These are phyloP conservation scores for Mesembrinibis cayennensis DNA, from an alignment of 2,113 vertebrate genomes.

Conservation along the genomic window DNA sequence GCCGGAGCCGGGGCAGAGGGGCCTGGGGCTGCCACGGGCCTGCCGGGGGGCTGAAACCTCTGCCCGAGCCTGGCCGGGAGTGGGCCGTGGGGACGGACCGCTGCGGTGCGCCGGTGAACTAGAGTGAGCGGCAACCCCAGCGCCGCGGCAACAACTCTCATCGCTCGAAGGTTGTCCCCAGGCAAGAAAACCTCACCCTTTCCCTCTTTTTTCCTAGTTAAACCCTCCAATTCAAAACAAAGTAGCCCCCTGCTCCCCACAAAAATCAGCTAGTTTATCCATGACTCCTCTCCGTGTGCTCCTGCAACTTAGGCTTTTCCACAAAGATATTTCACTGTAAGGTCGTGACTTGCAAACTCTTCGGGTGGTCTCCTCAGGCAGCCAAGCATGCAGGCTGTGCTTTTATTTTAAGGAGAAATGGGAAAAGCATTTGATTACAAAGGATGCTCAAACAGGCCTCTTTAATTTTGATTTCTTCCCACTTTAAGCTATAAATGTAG, in stretches of 20 bases:
- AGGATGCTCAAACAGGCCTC: conserved; percentile 10
- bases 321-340: not conserved
- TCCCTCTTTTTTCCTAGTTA: not conserved
- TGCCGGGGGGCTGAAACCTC: not conserved
- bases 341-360: not conserved
- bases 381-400: not conserved
- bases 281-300: not conserved
- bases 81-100: rapidly evolving
- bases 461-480: conserved; percentile 64
- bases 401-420: conserved; percentile 39
- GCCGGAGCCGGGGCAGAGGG: rapidly evolving
- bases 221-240: not conserved
- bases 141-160: not conserved
- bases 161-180: not conserved
- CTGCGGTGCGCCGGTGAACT: rapidly evolving
- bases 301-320: not conserved
- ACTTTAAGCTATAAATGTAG: conserved; percentile 51
- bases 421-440: conserved; percentile 48
- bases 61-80: not conserved
- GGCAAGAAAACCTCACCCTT: not conserved
- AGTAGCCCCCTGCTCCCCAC: not conserved
- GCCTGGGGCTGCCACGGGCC: not conserved
- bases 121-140: not conserved
- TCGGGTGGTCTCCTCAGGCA: not conserved
- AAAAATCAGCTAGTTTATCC: not conserved